Base-by-base conservation (phyloP, 2,113 vertebrate species). In the Edolisoma coerulescens region DNA sequence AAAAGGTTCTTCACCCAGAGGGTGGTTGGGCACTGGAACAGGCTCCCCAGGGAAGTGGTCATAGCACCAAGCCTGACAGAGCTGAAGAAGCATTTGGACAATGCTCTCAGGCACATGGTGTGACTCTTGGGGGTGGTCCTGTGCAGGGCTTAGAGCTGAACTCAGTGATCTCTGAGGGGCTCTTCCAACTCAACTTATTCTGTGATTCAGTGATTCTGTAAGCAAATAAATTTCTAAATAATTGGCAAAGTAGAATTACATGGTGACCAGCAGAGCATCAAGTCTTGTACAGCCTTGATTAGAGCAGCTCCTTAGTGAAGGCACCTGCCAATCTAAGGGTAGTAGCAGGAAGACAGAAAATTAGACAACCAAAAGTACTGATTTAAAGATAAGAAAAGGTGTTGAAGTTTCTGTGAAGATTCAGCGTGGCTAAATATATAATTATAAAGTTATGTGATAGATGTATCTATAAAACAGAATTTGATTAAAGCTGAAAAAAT, bases 261-360 rank as follows among this genome's bases (percentile, higher is more conserved):
- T 52, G 24, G 37, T 82, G 73, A 87, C 47, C 60, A 85, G 37
- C 30, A 65, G 61, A 95, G n/a, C 61, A 42, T 65, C 41, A 78
- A 28, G 64, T 89, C 41, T 87, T 94, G 16, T 74, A 65, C 33
- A 83, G 61, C 67, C 87, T 64, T 89, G 50, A 78, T 95, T 96
- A 93, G 59, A 83, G 44, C 56, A 78, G 52, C 11, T 57, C 59
- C 91, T 95, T 82, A 91, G 60, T 95, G 81, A 91, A 97, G 42
- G 33, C 64, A 76, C 30, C 41, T 94, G 69, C 80, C 73, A 41
- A 32, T 89, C 57, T 84, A 87, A 50, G 23, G 56, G 15, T 13
- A 63, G 16, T 65, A 89, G 86, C 65, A 79, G 45, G 50, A 97
- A 79, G 54, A 91, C 3, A 93, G 45, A 91, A 98, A 96, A 97